Conservation (phyloP, 2,888 invertebrate species). For the Cosmorhoe ocellata region DNA sequence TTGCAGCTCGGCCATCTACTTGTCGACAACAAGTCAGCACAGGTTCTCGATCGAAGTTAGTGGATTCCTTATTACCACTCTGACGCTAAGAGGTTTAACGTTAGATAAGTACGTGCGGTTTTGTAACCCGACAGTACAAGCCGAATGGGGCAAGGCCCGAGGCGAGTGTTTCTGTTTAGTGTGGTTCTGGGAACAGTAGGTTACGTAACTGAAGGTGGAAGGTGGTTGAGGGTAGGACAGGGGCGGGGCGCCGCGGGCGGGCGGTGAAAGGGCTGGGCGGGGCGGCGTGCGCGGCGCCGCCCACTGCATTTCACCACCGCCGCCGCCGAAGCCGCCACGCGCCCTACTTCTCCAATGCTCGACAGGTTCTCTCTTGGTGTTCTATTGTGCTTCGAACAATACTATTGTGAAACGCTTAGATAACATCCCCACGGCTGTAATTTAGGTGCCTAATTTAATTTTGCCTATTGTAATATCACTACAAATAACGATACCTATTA, state of each 20-base stretch:
- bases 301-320: slow-evolving; percentile 76
- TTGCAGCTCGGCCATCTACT: too few relatives aligned
- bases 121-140: slow-evolving; percentile 60
- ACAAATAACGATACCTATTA: slow-evolving; percentile 28
- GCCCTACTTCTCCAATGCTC: slow-evolving; percentile 67
- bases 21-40: too few relatives aligned
- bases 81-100: slow-evolving; percentile 26
- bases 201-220: slow-evolving; percentile 65
- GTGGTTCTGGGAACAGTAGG: slow-evolving; percentile 61
- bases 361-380: slow-evolving; percentile 74
- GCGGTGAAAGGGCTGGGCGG: slow-evolving; percentile 79
- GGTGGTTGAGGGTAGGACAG: slow-evolving; percentile 65
- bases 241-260: slow-evolving; percentile 67
- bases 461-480: slow-evolving; percentile 39
- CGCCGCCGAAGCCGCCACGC: slow-evolving; percentile 48
- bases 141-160: slow-evolving; percentile 65
- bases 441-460: slow-evolving; percentile 58
- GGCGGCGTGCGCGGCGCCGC: slow-evolving; percentile 75
- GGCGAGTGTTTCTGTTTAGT: slow-evolving; percentile 65
- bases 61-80: slow-evolving; percentile 26
- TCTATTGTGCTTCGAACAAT: slow-evolving; percentile 78
- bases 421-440: slow-evolving; percentile 66
- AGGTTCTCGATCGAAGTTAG: not conserved
- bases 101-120: slow-evolving; percentile 38
- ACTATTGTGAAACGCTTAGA: slow-evolving; percentile 75